Evolutionary conservation across 2,797 vertebrate genomes (phyloP).

Genomic region (Emys orbicularis): DNA sequence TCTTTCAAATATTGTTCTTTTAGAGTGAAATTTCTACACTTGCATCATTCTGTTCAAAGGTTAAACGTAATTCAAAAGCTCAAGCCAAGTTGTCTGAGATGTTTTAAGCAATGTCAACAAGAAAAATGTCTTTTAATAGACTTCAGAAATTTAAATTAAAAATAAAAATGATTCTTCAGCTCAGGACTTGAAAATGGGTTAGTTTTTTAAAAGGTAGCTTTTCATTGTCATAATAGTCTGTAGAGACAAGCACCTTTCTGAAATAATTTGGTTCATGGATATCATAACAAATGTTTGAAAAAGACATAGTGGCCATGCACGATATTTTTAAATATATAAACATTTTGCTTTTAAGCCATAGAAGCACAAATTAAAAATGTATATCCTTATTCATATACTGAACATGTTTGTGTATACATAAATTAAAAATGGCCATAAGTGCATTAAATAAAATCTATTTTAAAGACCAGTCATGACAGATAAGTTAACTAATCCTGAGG

Average conservation of each 20-base stretch:
- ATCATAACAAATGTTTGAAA: background rate
- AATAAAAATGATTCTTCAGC: background rate
- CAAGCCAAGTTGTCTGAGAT: background rate
- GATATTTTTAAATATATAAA: background rate
- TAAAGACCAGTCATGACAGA: background rate
- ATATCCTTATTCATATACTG: background rate
- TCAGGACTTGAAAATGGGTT: background rate
- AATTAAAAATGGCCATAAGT: background rate
- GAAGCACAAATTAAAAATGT: background rate
- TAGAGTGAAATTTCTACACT: background rate
- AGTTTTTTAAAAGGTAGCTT: background rate
- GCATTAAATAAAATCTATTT: background rate
- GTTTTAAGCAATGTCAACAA: background rate
- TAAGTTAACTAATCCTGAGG: background rate
- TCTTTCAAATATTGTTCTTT: background rate
- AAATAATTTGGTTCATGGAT: background rate
- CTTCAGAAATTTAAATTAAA: background rate
- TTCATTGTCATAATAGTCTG: background rate
- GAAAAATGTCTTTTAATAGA: background rate
- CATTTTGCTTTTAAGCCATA: slow-evolving; percentile 6
- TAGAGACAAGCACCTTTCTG: background rate
- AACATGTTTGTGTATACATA: background rate
- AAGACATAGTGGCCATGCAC: background rate
- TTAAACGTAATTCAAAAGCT: background rate
- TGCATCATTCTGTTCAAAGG: background rate